Evolutionary conservation across 1,140 invertebrate species (phyloP), one percentile per base, ranked within the genome.

Genomic region (Pseudomyrmex flavicornis): DNA sequence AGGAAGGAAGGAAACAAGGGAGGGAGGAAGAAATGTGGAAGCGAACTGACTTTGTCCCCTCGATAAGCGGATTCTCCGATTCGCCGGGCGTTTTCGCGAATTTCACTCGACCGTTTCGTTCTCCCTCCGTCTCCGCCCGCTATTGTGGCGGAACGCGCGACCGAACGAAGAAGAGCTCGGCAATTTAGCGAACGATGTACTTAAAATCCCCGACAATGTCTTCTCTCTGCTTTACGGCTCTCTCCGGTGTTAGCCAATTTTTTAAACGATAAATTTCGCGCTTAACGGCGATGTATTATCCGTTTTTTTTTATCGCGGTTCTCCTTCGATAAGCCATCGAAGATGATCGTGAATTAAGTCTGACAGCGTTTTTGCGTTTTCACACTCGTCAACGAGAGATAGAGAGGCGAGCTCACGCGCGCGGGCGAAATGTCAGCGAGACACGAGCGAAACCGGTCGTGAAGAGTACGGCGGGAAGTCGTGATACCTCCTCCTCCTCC

Each of bases 21-120:
- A 15, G 26, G 17, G 17, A 58, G 61, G 35, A 15, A 72, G n/a
- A 15, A 17, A 61, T 9, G 10, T 15, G 10, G 7, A 56, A 75
- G 66, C 76, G 68, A 35, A 35, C 5, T 54, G 66, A 80, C 76
- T 80, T 80, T 80, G 76, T 80, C 26, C 66, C 44, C 52, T 80
- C 76, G 76, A 80, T 80, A 80, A 80, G 76, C 66, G 76, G 76
- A 80, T 80, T 80, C 76, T 72, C 76, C 76, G 54, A 80, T 80
- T 80, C 46, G 54, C 46, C 54, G 22, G 44, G 66, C 52, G 66
- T 80, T 70, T 50, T 72, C 56, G 76, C 54, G 76, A 80, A 70
- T 80, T 82, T 82, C 70, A 54, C 59, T 65, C 70, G 70, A 75
- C 70, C 70, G 4, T 82, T 50, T 15, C 26, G 54, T n/a, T 52